Base-by-base conservation (phyloP, 2,797 vertebrate species). In the Sylvilagus floridanus region DNA sequence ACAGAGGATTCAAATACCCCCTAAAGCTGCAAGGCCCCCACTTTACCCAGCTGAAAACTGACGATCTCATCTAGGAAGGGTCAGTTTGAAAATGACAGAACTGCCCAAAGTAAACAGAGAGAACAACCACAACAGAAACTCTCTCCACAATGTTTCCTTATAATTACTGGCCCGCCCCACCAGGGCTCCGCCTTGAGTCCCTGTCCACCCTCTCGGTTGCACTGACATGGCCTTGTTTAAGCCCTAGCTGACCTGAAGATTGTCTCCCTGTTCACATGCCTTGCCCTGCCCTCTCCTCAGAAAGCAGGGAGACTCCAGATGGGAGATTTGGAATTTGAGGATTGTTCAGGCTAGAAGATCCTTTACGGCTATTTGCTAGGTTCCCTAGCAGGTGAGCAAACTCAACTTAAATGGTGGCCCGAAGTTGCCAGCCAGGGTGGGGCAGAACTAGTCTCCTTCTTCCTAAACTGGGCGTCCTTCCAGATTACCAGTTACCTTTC, bases 1-100 rank as follows among this genome's bases (percentile, higher is more conserved):
- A n/a, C 85, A 42, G 81, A 54, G 81, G 52, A 73, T 75, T 88
- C 89, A 63, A 90, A 95, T 50, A 68, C 57, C 86, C 60, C 52
- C 16, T 9, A 57, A 42, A 21, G 85, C 14, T 28, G 81, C 94
- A 68, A 77, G 84, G 76, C 30, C 90, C 76, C 72, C 75, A 35
- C 92, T 96, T 95, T 52, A 86, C 88, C 89, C 87, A 88, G 82
- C 69, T 93, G 78, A 79, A 97, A 92, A 95, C 52, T 0, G 12
- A 89, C 50, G 5, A 94, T 76, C 92, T 96, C 83, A 77, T 96
- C 93, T 95, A 52, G 5, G 11, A 96, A 97, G 97, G 84, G 97
- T 95, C 97, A 92, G 66, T 47, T 24, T 0, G 28, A 78, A 92
- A 95, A 88, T 66, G 94, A 17, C 84, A 86, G 75, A 88, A 86